These are phyloP conservation scores for Perca flavescens DNA, from an alignment of 2,113 vertebrate genomes.

Conservation along the genomic window DNA sequence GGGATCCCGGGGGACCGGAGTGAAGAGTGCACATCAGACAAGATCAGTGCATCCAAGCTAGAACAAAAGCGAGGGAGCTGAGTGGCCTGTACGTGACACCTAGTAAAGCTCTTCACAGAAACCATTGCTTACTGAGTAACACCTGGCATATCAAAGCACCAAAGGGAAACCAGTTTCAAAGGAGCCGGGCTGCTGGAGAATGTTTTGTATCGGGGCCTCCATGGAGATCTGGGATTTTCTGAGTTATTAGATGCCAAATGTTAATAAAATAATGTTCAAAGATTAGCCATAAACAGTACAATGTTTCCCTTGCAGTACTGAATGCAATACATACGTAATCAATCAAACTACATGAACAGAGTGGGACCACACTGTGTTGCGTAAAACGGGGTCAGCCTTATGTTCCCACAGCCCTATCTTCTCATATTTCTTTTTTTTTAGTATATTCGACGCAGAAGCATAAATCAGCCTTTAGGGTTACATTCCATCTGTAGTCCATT, in stretches of 20 bases:
- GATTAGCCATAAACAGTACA: neutral
- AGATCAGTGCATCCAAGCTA: constrained; percentile 50
- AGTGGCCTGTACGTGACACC: constrained; percentile 54
- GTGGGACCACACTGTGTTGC: neutral
- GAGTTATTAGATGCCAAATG: constrained; percentile 13
- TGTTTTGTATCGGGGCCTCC: constrained; percentile 18
- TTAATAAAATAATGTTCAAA: neutral
- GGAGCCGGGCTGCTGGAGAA: constrained; percentile 19
- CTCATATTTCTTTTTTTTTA: too few species aligned
- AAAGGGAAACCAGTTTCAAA: constrained; percentile 48
- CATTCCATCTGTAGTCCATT: too few species aligned
- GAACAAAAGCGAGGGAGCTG: constrained; percentile 57
- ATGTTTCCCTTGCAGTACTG: neutral
- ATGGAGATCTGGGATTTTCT: constrained; percentile 25
- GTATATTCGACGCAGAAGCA: too few species aligned
- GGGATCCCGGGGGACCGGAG: constrained; percentile 55
- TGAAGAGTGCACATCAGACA: constrained; percentile 63
- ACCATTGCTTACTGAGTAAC: constrained; percentile 35
- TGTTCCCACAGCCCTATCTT: too few species aligned
- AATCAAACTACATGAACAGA: neutral
- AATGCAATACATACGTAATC: neutral
- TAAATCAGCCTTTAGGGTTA: too few species aligned
- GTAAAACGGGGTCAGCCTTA: too few species aligned
- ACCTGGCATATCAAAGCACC: constrained; percentile 75
- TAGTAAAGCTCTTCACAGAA: constrained; percentile 48